phyloP scores from a whole-genome alignment of 2,888 invertebrate genomes.

The Prosopocoilus inquinatus region DNA sequence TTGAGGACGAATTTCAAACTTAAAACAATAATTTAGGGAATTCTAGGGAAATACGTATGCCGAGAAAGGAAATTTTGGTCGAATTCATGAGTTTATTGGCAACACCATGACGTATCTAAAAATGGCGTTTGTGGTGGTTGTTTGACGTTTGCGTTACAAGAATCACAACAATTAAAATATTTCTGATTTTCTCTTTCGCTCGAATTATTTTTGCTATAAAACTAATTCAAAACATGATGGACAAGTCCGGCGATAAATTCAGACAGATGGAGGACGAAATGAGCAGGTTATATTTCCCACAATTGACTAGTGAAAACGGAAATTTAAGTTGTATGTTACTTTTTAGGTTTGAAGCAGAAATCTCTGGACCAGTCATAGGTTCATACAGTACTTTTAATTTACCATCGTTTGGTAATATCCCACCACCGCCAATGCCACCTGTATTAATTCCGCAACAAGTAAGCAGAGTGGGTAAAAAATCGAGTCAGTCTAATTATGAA shows the following conservation, averaged over 20 bases:
- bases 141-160: too few relatives aligned
- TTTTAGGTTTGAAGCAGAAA: conserved; percentile 82
- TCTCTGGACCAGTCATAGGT: conserved; percentile 71
- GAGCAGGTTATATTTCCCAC: conserved; percentile 61
- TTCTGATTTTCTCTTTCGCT: too few relatives aligned
- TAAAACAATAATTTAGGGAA: too few relatives aligned
- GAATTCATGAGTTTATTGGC: too few relatives aligned
- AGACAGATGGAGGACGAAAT: conserved; percentile 90
- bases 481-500: conserved; percentile 41
- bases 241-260: conserved; percentile 41
- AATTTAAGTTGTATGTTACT: conserved; percentile 1
- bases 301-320: neutral
- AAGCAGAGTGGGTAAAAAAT: conserved; percentile 47
- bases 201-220: too few relatives aligned
- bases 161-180: too few relatives aligned
- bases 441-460: conserved; percentile 73
- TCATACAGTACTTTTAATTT: conserved; percentile 56
- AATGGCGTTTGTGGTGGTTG: too few relatives aligned
- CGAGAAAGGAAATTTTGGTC: too few relatives aligned
- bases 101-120: too few relatives aligned
- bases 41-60: too few relatives aligned
- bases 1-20: too few relatives aligned
- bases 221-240: conserved; percentile 11
- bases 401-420: conserved; percentile 58
- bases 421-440: conserved; percentile 66